A percentile compares a stretch with the other conserved stretches of the same genome.
These are phyloP conservation scores for Nyctalus aviator DNA, from an alignment of 2,797 vertebrate genomes.

Conservation along the genomic window DNA sequence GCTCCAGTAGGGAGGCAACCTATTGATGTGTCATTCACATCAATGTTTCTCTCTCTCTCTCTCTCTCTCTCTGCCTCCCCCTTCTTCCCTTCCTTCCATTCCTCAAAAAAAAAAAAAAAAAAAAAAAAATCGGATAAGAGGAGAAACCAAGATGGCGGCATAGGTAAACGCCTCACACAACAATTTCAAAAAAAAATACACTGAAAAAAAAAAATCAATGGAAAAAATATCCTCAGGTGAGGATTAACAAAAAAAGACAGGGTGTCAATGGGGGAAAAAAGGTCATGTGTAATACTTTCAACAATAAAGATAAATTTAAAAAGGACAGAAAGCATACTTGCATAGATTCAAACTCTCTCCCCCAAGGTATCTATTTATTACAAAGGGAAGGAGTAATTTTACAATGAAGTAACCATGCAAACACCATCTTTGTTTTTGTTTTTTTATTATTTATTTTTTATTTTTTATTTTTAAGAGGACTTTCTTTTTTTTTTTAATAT, in stretches of 20 bases:
- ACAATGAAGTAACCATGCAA: not conserved
- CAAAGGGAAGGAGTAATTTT: slow-evolving; percentile 15
- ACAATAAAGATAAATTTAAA: too few relatives aligned
- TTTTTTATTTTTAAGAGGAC: too few relatives aligned
- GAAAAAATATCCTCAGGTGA: not conserved
- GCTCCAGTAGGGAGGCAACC: not conserved
- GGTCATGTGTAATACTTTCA: too few relatives aligned
- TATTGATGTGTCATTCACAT: not conserved
- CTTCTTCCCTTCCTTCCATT: not conserved
- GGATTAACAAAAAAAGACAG: not conserved
- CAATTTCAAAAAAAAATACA: not conserved
- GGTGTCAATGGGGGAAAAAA: too few relatives aligned
- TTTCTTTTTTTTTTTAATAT: too few relatives aligned
- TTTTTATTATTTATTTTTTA: too few relatives aligned
- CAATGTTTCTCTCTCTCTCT: not conserved
- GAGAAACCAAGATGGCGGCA: too few relatives aligned
- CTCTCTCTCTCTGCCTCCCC: not conserved
- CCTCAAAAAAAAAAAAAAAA: not conserved
- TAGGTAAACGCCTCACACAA: too few relatives aligned
- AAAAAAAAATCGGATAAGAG: not conserved
- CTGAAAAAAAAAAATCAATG: not conserved
- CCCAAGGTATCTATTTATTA: slow-evolving; percentile 9
- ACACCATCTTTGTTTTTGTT: not conserved
- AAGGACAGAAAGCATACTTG: not conserved
- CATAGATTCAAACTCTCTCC: not conserved